These are phyloP conservation scores for Scolopax rusticola DNA, from an alignment of 2,797 vertebrate species.

Conservation along the genomic window DNA sequence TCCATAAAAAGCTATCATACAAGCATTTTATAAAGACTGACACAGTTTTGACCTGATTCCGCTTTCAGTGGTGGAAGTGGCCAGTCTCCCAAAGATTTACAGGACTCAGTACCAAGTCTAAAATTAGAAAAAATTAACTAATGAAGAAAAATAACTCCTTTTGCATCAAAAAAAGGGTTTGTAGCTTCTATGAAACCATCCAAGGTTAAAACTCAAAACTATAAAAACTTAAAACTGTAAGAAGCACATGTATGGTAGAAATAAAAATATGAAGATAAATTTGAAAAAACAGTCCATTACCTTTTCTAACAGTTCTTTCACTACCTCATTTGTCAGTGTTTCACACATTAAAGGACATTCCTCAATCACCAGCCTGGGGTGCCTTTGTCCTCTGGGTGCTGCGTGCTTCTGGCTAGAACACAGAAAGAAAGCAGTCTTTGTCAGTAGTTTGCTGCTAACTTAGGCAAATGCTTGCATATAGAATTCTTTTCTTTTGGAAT, in stretches of 20 bases:
- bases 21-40: not conserved
- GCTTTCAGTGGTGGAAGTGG: not conserved
- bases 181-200: not conserved
- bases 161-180: not conserved
- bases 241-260: not conserved
- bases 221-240: not conserved
- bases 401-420: constrained; percentile 82
- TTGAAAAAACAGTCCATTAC: constrained; percentile 67
- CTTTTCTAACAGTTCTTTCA: constrained; percentile 91
- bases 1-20: not conserved
- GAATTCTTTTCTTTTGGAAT: not conserved
- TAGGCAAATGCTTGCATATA: not conserved
- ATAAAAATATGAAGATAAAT: not conserved
- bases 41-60: not conserved
- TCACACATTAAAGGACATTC: constrained; percentile 90
- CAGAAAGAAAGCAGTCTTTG: constrained; percentile 63
- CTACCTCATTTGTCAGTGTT: constrained; percentile 86
- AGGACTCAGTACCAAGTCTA: not conserved
- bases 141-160: not conserved
- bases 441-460: constrained; percentile 22
- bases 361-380: constrained; percentile 90
- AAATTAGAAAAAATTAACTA: not conserved
- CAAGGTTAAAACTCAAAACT: not conserved
- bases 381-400: constrained; percentile 84
- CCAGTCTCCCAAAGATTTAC: not conserved